These are phyloP conservation scores for Platycnemis pennipes DNA, from an alignment of 2,888 invertebrate species.

Conservation along the genomic window DNA sequence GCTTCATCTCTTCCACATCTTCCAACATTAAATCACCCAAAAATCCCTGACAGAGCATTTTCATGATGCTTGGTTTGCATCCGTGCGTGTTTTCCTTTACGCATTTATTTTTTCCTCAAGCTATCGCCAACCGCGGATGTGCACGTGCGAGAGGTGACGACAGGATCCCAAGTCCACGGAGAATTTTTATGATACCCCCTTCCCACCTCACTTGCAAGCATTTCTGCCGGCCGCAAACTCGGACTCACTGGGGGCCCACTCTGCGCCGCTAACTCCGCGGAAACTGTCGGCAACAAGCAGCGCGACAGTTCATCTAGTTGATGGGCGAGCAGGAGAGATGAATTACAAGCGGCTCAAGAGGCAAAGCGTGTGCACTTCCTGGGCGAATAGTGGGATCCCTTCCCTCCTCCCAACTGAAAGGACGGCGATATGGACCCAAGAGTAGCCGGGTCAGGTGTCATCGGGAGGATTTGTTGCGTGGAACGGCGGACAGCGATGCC, in stretches of 20 bases:
- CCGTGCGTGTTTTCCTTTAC: background rate
- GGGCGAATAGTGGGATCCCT: background rate
- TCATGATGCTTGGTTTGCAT: background rate
- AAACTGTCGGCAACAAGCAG: background rate
- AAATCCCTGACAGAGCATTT: background rate
- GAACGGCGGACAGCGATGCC: background rate
- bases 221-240: background rate
- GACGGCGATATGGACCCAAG: background rate
- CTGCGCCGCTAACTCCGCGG: background rate
- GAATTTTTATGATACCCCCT: background rate
- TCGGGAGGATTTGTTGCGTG: background rate
- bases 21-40: slow-evolving; percentile 21
- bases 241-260: background rate
- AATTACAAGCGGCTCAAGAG: background rate
- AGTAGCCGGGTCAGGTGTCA: background rate
- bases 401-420: background rate
- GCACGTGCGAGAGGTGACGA: background rate
- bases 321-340: background rate
- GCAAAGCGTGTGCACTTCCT: too few species aligned
- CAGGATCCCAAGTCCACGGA: background rate
- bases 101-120: background rate
- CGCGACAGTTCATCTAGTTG: slow-evolving; percentile 20
- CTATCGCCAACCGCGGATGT: background rate
- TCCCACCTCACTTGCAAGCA: background rate
- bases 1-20: background rate